phyloP scores from a whole-genome alignment of 2,797 vertebrate genomes.

The Labeo calbasu region DNA sequence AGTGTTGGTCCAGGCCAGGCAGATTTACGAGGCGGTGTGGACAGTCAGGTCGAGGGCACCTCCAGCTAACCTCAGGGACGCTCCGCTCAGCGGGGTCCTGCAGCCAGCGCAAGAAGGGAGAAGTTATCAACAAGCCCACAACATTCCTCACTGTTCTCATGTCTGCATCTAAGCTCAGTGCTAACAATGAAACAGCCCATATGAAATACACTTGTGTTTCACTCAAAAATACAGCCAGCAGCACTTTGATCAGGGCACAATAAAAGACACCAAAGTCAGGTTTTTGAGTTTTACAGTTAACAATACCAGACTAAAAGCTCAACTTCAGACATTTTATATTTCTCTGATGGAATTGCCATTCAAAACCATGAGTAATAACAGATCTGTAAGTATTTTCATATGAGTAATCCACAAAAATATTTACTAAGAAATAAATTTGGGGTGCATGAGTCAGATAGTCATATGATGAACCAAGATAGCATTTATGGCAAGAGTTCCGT shows the following conservation, averaged over 20 bases:
- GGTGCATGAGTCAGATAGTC: not conserved
- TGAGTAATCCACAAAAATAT: conserved; percentile 3
- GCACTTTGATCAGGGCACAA: conserved; percentile 1
- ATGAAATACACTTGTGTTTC: conserved; percentile 34
- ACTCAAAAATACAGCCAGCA: conserved; percentile 24
- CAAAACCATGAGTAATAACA: conserved; percentile 17
- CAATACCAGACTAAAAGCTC: not conserved
- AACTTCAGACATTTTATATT: conserved; percentile 22
- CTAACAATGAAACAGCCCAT: conserved; percentile 49
- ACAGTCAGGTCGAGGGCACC: conserved; percentile 55
- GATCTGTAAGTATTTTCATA: conserved; percentile 32
- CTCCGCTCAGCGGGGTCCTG: conserved; percentile 48
- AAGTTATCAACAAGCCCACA: conserved; percentile 56
- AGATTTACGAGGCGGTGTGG: conserved; percentile 53
- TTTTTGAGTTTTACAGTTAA: conserved; percentile 22
- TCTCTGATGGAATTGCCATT: conserved; percentile 15
- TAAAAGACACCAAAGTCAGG: conserved; percentile 22
- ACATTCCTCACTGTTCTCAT: conserved; percentile 63
- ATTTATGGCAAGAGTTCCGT: not conserved
- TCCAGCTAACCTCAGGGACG: conserved; percentile 58
- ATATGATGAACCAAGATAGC: not conserved
- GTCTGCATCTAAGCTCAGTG: conserved; percentile 33
- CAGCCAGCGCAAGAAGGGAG: conserved; percentile 31
- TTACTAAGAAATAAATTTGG: not conserved
- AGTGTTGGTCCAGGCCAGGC: conserved; percentile 36